phyloP scores from a whole-genome alignment of 2,888 invertebrate species.

The Platynereis dumerilii region DNA sequence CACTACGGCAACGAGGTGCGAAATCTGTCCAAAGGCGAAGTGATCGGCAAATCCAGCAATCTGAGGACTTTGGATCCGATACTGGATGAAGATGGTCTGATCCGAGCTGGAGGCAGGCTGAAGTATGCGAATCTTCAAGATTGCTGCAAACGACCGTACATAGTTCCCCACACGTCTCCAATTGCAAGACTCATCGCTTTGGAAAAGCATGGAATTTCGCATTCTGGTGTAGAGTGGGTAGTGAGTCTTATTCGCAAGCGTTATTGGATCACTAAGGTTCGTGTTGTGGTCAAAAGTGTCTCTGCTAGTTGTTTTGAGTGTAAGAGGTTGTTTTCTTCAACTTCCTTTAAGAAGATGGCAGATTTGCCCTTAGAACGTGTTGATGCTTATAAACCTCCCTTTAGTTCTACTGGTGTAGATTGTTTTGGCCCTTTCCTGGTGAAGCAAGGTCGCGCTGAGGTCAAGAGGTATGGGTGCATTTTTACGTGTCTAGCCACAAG shows the following conservation, averaged over 20 bases:
- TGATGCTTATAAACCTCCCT: slow-evolving; percentile 37
- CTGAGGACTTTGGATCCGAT: slow-evolving; percentile 17
- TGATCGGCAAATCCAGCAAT: no score
- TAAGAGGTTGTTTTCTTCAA: slow-evolving; percentile 14
- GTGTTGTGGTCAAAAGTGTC: slow-evolving; percentile 4
- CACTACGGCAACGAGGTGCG: slow-evolving; percentile 11
- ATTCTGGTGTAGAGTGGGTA: no score
- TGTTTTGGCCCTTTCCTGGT: slow-evolving; percentile 44
- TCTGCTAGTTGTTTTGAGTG: slow-evolving; percentile 27
- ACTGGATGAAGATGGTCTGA: slow-evolving; percentile 29
- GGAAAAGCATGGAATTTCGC: slow-evolving; percentile 21
- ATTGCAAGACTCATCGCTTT: slow-evolving; percentile 22
- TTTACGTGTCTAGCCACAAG: slow-evolving; percentile 25
- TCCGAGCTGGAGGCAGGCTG: slow-evolving; percentile 30
- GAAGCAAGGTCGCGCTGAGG: slow-evolving; percentile 40
- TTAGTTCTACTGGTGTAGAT: slow-evolving; percentile 41
- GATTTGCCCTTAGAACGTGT: slow-evolving; percentile 37
- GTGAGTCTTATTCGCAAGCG: slow-evolving; percentile 19
- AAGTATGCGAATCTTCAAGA: slow-evolving; percentile 5
- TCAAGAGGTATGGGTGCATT: slow-evolving; percentile 42
- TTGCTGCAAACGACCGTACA: slow-evolving; percentile 25
- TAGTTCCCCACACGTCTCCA: slow-evolving; percentile 19
- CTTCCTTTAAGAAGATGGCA: slow-evolving; percentile 32
- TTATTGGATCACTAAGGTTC: slow-evolving; percentile 22
- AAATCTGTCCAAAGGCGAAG: no score